Conservation (phyloP, 2,888 invertebrate genomes). For the Crematogaster levior region DNA sequence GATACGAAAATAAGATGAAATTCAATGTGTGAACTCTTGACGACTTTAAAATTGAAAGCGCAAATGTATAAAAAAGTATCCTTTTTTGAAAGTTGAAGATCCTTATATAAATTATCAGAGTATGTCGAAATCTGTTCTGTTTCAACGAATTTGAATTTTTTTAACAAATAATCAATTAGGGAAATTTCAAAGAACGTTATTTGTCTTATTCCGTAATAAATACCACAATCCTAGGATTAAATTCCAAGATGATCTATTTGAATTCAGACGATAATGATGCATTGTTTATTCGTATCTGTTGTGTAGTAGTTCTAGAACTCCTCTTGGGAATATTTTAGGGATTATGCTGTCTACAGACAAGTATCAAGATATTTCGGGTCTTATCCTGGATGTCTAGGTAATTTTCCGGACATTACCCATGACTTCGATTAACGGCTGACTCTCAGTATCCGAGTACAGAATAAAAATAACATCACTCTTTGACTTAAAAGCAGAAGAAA, state of each 20-base stretch:
- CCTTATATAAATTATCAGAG: not conserved
- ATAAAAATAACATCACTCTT: conserved; percentile 5
- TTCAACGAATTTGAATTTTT: not conserved
- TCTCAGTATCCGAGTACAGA: not conserved
- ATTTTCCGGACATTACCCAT: conserved; percentile 46
- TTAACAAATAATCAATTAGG: not conserved
- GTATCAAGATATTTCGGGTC: conserved; percentile 22
- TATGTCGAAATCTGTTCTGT: not conserved
- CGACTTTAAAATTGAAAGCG: not conserved
- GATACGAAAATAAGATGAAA: conserved; percentile 27
- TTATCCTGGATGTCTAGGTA: conserved; percentile 25
- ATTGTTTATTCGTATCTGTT: not conserved
- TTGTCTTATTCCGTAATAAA: not conserved
- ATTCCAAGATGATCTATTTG: not conserved
- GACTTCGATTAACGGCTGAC: conserved; percentile 39
- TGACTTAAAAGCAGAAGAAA: not conserved
- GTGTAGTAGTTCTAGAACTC: not conserved
- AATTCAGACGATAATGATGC: not conserved
- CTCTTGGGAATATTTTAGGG: not conserved
- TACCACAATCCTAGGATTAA: not conserved
- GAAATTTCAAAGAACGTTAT: not conserved
- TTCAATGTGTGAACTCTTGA: conserved; percentile 2
- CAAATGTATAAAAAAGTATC: conserved; percentile 8
- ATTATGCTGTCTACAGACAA: not conserved
- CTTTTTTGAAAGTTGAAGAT: not conserved